phyloP scores from a whole-genome alignment of 2,797 vertebrate genomes.

The Coendou prehensilis region DNA sequence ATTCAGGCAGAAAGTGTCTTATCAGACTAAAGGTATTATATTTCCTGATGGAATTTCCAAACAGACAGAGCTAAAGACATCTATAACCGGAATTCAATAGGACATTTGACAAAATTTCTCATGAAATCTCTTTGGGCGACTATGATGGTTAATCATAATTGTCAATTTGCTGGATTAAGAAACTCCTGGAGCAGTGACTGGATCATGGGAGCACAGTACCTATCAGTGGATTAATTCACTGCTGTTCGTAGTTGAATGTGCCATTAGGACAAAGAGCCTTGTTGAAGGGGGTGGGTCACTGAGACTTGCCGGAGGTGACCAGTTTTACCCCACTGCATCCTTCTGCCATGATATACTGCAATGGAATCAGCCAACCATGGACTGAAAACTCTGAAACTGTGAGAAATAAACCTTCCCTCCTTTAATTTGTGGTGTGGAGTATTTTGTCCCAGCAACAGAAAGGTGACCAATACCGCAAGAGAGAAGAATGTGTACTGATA shows the following conservation, averaged over 20 bases:
- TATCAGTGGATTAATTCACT: neutral
- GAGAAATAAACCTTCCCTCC: neutral
- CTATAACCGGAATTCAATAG: neutral
- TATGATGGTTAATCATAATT: neutral
- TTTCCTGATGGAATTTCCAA: neutral
- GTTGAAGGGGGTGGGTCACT: neutral
- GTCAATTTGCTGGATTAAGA: neutral
- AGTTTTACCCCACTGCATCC: neutral
- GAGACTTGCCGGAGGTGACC: neutral
- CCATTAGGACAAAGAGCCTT: neutral
- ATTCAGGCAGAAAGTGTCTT: neutral
- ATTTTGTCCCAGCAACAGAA: neutral
- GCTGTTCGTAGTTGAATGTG: neutral
- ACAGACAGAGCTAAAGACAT: neutral
- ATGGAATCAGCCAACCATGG: neutral
- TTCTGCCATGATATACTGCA: neutral
- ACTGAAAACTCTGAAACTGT: neutral
- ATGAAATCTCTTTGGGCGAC: neutral
- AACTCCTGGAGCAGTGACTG: neutral
- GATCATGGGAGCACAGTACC: neutral
- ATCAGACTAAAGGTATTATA: neutral
- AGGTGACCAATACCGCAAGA: neutral
- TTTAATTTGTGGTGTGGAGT: neutral
- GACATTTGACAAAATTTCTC: neutral
- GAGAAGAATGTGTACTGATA: neutral